Evolutionary conservation across 1,140 invertebrate genomes (phyloP), one percentile per base, ranked within the genome.

Genomic region (Physella acuta): DNA sequence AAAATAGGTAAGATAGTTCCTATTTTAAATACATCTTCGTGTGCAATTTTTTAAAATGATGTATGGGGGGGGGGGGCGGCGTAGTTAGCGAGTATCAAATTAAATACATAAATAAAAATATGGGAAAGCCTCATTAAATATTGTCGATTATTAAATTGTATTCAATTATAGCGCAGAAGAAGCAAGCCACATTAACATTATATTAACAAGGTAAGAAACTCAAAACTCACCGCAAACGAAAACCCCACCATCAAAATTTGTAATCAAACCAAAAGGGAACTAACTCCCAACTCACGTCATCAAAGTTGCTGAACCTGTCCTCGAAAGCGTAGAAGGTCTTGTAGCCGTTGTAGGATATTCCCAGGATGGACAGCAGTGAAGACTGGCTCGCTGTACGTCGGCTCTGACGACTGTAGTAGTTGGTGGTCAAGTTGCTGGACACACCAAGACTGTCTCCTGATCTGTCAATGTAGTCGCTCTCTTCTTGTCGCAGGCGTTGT

Each of bases 281-380:
- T 14, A 49, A n/a, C 44, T n/a, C n/a, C n/a, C n/a, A n/a, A 49
- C 30, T 8, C 33, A 64, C 82, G 64, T 85, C 83, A 1, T 77
- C 75, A 70, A 84, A 84, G 36, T 68, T 74, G 30, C 71, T 61
- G 66, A 84, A 84, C 60, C 81, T 76, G 71, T 84, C 82, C 36
- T 79, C 76, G 62, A 84, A 80, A 11, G 80, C 75, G 61, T 69
- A 76, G 70, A 81, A 81, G 17, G 75, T 74, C 11, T 64, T 68
- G 59, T 68, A 70, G 36, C 71, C 71, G 39, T 76, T 73, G 5
- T 59, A 65, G 37, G 70, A 68, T 1, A 82, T 37, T n/a, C 81
- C 80, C 0, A 84, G 71, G 8, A 80, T 53, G 3, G 79, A 73
- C 16, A 81, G 75, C 24, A 84, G 62, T 28, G 79, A 82, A n/a